These are phyloP conservation scores for Scyliorhinus canicula DNA, from an alignment of 2,797 vertebrate species.

Conservation along the genomic window DNA sequence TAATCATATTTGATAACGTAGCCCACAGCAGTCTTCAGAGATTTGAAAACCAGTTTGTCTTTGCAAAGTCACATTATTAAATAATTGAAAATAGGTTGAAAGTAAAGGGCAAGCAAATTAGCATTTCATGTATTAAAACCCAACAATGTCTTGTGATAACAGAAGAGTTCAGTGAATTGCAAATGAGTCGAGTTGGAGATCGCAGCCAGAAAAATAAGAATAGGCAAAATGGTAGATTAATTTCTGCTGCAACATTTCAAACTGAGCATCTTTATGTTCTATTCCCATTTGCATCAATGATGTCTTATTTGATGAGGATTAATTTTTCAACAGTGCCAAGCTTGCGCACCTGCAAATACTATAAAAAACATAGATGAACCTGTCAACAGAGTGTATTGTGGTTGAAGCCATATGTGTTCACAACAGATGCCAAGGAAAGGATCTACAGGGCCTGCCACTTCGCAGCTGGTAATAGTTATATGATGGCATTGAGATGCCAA, in stretches of 20 bases:
- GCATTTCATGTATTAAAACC: not conserved
- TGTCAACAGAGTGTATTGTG: not conserved
- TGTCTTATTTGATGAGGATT: constrained; percentile 5
- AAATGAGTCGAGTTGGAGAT: not conserved
- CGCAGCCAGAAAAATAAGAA: not conserved
- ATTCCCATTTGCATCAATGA: not conserved
- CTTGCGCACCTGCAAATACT: not conserved
- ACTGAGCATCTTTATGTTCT: not conserved
- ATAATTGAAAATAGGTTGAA: constrained; percentile 10
- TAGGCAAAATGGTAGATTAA: not conserved
- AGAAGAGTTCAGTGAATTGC: not conserved
- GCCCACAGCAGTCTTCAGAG: not conserved
- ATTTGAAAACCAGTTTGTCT: not conserved
- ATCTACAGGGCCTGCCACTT: not conserved
- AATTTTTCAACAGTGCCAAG: not conserved
- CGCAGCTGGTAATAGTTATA: not conserved
- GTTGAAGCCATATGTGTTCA: not conserved
- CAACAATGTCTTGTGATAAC: not conserved
- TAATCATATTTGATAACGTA: not conserved
- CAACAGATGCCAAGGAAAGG: not conserved
- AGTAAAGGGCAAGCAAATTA: constrained; percentile 18
- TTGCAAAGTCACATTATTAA: not conserved
- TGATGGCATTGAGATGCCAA: not conserved
- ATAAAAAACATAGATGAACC: not conserved
- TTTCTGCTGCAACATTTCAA: not conserved